Evolutionary conservation across 2,797 vertebrate genomes (phyloP), one percentile per base, ranked within the genome.

Genomic region (Poeciliopsis turneri): DNA sequence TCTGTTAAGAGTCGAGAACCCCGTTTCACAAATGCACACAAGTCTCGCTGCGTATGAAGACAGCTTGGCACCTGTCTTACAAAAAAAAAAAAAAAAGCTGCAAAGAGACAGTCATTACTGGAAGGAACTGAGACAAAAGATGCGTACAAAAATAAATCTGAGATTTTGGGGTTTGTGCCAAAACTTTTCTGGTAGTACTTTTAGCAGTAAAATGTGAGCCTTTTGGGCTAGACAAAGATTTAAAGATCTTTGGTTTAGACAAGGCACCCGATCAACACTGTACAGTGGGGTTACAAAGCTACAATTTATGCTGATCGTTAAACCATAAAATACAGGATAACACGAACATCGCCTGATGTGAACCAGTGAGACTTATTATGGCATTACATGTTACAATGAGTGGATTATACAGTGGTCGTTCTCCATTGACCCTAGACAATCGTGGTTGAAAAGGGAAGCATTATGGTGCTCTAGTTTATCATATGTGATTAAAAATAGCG

Each of bases 161-260:
- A 82, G 72, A 66, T 90, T 75, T 51, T 66, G 66, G 18, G 61
- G 85, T 66, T 78, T 86, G 82, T 36, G 73, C 78, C 83, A 75
- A 28, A 81, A 81, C 12, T 70, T 68, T 55, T 82, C 64, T 87
- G 0, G 47, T 75, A 70, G 85, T 64, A 86, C 82, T 88, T 79
- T 64, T 47, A 78, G 84, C 75, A 41, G 53, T 79, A 36, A 43
- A 53, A 81, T 68, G 64, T 83, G 43, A 86, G 79, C 49, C 72
- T 92, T 30, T 83, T 84, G 79, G 81, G 81, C 82, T 83, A 77
- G 78, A 84, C 59, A 72, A 53, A 78, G 83, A 87, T 89, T 85
- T 79, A 25, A 68, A 83, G 85, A 87, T 91, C 90, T 94, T 94
- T 94, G 92, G 92, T 93, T 93, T 89, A 72, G 47, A 90, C 88